Percentiles rank a stretch among this genome's conserved stretches.
These are phyloP conservation scores for Megalurothrips usitatus DNA, from an alignment of 2,888 invertebrate genomes.

Conservation along the genomic window DNA sequence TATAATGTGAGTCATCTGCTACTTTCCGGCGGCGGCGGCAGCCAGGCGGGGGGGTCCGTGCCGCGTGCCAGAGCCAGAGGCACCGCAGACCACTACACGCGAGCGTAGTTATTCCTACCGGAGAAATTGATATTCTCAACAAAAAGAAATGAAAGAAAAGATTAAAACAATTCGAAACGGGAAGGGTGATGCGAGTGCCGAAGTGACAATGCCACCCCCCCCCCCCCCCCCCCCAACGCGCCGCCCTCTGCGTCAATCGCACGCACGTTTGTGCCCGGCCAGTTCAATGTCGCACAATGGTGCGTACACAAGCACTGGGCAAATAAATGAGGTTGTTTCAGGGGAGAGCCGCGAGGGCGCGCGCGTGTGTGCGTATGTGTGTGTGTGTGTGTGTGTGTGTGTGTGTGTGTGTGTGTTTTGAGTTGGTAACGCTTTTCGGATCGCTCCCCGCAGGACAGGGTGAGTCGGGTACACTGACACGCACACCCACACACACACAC, in stretches of 20 bases:
- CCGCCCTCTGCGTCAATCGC: not conserved
- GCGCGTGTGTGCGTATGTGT: too few species aligned
- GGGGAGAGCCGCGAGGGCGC: too few species aligned
- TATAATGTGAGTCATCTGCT: slow-evolving; percentile 6
- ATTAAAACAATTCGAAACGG: not conserved
- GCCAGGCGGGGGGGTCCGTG: not conserved
- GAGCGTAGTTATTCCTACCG: too few species aligned
- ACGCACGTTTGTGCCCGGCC: not conserved
- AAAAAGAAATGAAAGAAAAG: not conserved
- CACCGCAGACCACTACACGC: too few species aligned
- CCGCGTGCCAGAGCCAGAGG: too few species aligned
- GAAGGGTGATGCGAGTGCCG: not conserved
- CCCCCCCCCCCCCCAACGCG: too few species aligned
- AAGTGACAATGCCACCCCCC: too few species aligned
- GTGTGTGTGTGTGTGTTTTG: not conserved
- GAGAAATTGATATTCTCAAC: not conserved
- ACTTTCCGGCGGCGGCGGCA: not conserved
- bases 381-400: too few species aligned
- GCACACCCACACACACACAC: not conserved
- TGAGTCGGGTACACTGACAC: not conserved
- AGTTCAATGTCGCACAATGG: slow-evolving; percentile 6
- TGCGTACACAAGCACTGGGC: not conserved
- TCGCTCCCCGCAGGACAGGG: not conserved
- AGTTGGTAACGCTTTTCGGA: not conserved
- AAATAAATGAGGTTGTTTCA: not conserved